Conservation (phyloP, 2,888 invertebrate genomes). For the Epistrophe eligans region DNA sequence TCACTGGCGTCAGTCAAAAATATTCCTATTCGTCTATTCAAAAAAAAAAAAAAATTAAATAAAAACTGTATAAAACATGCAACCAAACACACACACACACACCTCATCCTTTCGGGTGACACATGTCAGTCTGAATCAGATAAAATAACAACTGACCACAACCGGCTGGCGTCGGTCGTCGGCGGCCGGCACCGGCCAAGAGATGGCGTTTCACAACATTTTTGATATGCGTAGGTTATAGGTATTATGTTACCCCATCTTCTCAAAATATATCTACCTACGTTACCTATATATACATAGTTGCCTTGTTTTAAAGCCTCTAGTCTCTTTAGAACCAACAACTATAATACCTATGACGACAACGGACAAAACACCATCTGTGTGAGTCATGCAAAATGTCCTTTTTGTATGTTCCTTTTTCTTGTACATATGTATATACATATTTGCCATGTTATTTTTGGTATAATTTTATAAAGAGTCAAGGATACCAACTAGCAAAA, state of each 20-base stretch:
- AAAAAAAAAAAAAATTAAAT: not conserved
- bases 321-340: not conserved
- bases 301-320: not conserved
- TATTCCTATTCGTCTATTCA: not conserved
- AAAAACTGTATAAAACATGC: not conserved
- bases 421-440: not conserved
- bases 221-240: constrained; percentile 51
- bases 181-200: constrained; percentile 44
- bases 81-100: constrained; percentile 21
- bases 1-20: constrained; percentile 61
- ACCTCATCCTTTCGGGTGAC: constrained; percentile 48
- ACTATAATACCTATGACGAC: not conserved
- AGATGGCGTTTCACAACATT: constrained; percentile 67
- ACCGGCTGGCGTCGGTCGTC: not conserved
- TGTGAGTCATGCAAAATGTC: constrained; percentile 69
- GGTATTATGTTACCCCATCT: constrained; percentile 47
- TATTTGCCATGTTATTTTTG: constrained; percentile 34
- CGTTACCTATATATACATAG: not conserved
- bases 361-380: constrained; percentile 46
- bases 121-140: constrained; percentile 75
- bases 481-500: constrained; percentile 46
- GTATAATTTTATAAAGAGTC: constrained; percentile 61
- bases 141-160: constrained; percentile 63
- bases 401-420: constrained; percentile 31
- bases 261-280: not conserved